Evolutionary conservation across 2,797 vertebrate species (phyloP), one percentile per base, ranked within the genome.

Genomic region (Phrynocephalus vlangalii): DNA sequence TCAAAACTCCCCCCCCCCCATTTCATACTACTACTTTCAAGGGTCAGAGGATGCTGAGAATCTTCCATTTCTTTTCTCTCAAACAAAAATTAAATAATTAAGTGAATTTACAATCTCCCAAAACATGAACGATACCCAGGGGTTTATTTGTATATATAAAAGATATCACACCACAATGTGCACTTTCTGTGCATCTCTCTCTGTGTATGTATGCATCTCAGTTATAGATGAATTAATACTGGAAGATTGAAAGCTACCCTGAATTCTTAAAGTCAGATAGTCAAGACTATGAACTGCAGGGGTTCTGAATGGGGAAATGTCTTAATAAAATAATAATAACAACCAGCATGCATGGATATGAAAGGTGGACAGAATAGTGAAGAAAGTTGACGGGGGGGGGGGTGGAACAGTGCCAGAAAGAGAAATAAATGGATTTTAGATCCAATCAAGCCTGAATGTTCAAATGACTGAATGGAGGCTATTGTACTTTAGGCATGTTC

Each of bases 1-100:
- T 60, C 71, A 85, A 70, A 71, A 67, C n/a, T 63, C 8, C 11
- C 68, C 6, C 5, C 38, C 38, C 38, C 38, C 38, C 38, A 44
- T 71, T 88, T 48, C 50, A 77, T 1, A 77, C 20, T 50, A 6
- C 66, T 82, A 7, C 52, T 50, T 86, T 66, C n/a, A 77, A 67
- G 24, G 72, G 20, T 52, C 33, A n/a, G 6, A 60, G 16, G 11
- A 28, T 60, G 33, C 66, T 82, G 50, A 66, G 48, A 50, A 50
- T 66, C 10, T 2, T 70, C 9, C 38, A n/a, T 79, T 66, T 38
- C 4, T 30, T 75, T 83, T 81, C 13, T 11, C 11, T 68, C 50
- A 76, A 22, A 8, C 50, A 75, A 77, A 76, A 60, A 28, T 76
- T 83, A 68, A 87, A 87, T 60, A 50, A 75, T 80, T 6, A 20